phyloP scores from a whole-genome alignment of 2,888 invertebrate genomes.

The Drosophila multiciliata region DNA sequence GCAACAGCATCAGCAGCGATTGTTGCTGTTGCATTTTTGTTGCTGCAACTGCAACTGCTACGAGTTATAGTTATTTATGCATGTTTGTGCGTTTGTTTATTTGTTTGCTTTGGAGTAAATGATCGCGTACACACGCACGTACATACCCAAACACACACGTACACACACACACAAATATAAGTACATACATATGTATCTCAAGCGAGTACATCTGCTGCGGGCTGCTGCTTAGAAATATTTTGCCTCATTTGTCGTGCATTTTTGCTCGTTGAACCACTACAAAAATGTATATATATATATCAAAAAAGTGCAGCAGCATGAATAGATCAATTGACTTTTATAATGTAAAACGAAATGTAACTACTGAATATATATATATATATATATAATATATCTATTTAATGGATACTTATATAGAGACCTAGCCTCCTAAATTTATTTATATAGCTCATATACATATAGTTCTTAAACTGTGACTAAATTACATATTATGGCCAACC shows the following conservation, averaged over 20 bases:
- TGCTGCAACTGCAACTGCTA: slow-evolving; percentile 70
- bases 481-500: neutral
- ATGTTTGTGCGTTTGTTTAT: slow-evolving; percentile 78
- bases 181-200: slow-evolving; percentile 19
- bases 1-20: slow-evolving; percentile 27
- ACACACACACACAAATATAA: neutral
- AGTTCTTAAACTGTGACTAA: neutral
- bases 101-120: slow-evolving; percentile 81
- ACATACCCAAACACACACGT: slow-evolving; percentile 13
- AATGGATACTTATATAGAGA: neutral
- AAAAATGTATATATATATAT: slow-evolving; percentile 20
- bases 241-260: slow-evolving; percentile 61
- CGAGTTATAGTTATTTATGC: slow-evolving; percentile 82
- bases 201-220: slow-evolving; percentile 51
- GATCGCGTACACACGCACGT: slow-evolving; percentile 71
- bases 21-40: slow-evolving; percentile 60
- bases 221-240: slow-evolving; percentile 50
- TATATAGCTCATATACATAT: neutral
- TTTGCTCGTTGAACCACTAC: slow-evolving; percentile 49
- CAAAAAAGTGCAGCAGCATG: slow-evolving; percentile 21
- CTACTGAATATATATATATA: neutral
- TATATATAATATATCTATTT: neutral
- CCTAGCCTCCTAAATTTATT: neutral
- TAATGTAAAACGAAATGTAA: slow-evolving; percentile 26
- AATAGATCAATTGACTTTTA: slow-evolving; percentile 62